Evolutionary conservation across 2,797 vertebrate genomes (phyloP).

Genomic region (Chanos chanos): DNA sequence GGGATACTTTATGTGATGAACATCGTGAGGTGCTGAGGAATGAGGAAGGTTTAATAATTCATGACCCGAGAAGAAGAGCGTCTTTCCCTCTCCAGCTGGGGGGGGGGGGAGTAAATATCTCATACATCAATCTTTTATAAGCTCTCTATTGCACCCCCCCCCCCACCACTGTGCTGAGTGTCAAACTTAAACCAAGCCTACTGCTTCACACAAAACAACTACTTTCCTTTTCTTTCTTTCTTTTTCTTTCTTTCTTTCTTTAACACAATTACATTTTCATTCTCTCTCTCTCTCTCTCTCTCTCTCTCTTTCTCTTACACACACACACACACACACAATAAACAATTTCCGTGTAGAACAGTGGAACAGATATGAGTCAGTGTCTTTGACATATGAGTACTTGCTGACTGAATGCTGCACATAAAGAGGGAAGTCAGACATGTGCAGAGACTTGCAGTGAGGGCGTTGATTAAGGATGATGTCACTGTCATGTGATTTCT

Average conservation of each 20-base stretch:
- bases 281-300: background rate
- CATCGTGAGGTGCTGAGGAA: constrained; percentile 31
- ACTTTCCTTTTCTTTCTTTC: background rate
- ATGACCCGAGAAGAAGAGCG: constrained; percentile 47
- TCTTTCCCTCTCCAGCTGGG: constrained; percentile 40
- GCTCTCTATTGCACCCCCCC: constrained; percentile 35
- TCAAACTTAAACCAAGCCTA: background rate
- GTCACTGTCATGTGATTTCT: constrained; percentile 41
- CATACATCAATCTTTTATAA: constrained; percentile 50
- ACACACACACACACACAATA: too few species aligned
- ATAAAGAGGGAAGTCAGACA: too few species aligned
- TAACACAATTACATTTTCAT: background rate
- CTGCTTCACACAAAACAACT: background rate
- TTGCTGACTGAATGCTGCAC: too few species aligned
- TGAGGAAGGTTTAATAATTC: constrained; percentile 43
- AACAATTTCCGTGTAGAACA: too few species aligned
- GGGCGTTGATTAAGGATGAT: constrained; percentile 26
- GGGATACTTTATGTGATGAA: constrained; percentile 34
- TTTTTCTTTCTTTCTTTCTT: background rate
- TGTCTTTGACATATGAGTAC: too few species aligned
- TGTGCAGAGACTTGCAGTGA: too few species aligned
- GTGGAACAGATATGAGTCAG: too few species aligned
- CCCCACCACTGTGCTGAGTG: background rate
- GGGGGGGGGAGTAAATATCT: constrained; percentile 44
- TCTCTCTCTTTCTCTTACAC: too few species aligned